Conservation (phyloP, 2,797 vertebrate species). For the Schizopygopsis pylzovi region DNA sequence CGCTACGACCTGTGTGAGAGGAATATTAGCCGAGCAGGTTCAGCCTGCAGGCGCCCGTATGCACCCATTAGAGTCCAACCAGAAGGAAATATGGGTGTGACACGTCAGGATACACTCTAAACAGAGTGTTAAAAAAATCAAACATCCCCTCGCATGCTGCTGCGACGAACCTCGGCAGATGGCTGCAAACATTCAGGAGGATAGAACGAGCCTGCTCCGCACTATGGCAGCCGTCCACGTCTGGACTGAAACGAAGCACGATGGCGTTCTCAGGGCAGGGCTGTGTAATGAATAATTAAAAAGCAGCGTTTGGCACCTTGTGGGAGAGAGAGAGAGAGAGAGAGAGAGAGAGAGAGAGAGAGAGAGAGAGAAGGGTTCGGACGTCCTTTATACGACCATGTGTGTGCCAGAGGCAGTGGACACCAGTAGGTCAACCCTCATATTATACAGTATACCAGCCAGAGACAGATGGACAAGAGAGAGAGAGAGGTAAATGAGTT, state of each 20-base stretch:
- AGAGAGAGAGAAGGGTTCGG: conserved; percentile 64
- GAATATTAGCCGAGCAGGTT: conserved; percentile 28
- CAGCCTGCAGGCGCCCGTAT: conserved; percentile 17
- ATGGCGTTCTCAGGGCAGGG: conserved; percentile 57
- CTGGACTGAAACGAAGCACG: conserved; percentile 65
- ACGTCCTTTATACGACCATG: conserved; percentile 74
- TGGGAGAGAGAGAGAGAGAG: conserved; percentile 25
- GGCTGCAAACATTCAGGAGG: conserved; percentile 50
- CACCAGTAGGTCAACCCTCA: conserved; percentile 73
- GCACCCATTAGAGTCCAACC: conserved; percentile 34
- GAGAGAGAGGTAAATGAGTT: conserved; percentile 59
- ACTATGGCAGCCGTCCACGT: conserved; percentile 60
- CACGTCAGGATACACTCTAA: conserved; percentile 38
- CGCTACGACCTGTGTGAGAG: conserved; percentile 11
- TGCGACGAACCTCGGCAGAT: conserved; percentile 60
- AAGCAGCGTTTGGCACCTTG: conserved; percentile 60
- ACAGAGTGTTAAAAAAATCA: conserved; percentile 33
- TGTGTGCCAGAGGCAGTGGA: conserved; percentile 65
- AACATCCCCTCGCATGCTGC: conserved; percentile 55
- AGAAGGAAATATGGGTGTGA: conserved; percentile 43
- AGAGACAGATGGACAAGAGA: conserved; percentile 63
- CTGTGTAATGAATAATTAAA: conserved; percentile 69
- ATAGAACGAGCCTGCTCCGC: conserved; percentile 55
- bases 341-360: conserved; percentile 24
- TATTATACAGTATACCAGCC: conserved; percentile 78